phyloP scores from a whole-genome alignment of 1,140 invertebrate species.

The Macrobrachium rosenbergii region DNA sequence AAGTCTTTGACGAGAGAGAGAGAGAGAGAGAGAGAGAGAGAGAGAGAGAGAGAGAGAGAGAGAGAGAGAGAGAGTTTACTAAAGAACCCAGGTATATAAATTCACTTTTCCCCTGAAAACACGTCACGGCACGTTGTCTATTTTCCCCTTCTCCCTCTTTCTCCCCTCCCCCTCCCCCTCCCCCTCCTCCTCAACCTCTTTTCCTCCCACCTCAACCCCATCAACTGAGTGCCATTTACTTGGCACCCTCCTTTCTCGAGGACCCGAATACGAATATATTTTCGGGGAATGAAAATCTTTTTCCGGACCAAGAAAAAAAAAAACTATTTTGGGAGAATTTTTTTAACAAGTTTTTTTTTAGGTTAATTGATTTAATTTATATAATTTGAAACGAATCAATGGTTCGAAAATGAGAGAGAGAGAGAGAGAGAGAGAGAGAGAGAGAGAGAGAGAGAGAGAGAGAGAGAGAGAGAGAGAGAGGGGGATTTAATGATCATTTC shows the following conservation, averaged over 20 bases:
- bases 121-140: neutral
- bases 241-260: neutral
- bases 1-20: too few species aligned
- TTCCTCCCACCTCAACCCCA: neutral
- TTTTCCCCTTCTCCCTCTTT: neutral
- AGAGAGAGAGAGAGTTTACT: slow-evolving; percentile 15
- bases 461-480: neutral
- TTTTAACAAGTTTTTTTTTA: too few species aligned
- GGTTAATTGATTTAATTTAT: too few species aligned
- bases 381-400: too few species aligned
- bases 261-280: neutral
- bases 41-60: slow-evolving; percentile 29
- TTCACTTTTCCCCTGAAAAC: neutral
- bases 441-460: neutral
- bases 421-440: neutral
- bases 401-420: neutral
- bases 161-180: neutral
- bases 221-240: neutral
- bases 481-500: too few species aligned
- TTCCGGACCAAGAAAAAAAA: too few species aligned
- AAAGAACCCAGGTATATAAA: neutral
- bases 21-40: slow-evolving; percentile 31
- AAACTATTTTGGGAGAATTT: too few species aligned
- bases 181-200: neutral
- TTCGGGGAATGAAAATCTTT: neutral